These are phyloP conservation scores for Drosophila mimica DNA, from an alignment of 2,888 invertebrate species.

Conservation along the genomic window DNA sequence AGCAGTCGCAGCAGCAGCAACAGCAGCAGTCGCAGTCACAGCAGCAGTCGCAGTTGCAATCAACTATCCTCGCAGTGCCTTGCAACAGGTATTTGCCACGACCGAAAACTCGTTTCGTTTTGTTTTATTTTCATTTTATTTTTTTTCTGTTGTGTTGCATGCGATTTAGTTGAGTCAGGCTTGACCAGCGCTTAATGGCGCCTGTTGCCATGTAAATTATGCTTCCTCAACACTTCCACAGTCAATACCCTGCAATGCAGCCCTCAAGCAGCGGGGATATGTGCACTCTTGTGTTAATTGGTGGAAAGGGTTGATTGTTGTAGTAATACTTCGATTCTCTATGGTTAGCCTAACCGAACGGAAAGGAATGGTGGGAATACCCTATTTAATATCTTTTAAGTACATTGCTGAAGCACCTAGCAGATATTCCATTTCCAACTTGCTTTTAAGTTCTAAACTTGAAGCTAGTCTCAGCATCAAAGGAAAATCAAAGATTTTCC, in stretches of 20 bases:
- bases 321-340: not conserved
- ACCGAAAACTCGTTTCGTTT: conserved; percentile 62
- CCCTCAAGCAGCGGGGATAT: conserved; percentile 8
- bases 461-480: not conserved
- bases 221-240: conserved; percentile 71
- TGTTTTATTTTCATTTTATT: not conserved
- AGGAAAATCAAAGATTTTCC: not conserved
- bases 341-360: not conserved
- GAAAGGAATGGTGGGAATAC: not conserved
- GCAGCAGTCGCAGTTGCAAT: not conserved
- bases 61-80: not conserved
- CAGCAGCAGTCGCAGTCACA: not conserved
- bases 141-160: conserved; percentile 41
- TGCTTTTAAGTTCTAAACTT: not conserved
- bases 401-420: not conserved
- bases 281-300: not conserved
- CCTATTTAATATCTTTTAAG: not conserved
- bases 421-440: not conserved
- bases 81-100: conserved; percentile 60
- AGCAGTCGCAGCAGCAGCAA: not conserved
- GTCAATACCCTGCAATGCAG: conserved; percentile 39
- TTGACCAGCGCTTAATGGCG: conserved; percentile 74
- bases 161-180: conserved; percentile 46
- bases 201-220: conserved; percentile 84
- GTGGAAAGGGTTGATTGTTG: not conserved